phyloP scores from a whole-genome alignment of 2,888 invertebrate genomes.

The Drosophila kuntzei region DNA sequence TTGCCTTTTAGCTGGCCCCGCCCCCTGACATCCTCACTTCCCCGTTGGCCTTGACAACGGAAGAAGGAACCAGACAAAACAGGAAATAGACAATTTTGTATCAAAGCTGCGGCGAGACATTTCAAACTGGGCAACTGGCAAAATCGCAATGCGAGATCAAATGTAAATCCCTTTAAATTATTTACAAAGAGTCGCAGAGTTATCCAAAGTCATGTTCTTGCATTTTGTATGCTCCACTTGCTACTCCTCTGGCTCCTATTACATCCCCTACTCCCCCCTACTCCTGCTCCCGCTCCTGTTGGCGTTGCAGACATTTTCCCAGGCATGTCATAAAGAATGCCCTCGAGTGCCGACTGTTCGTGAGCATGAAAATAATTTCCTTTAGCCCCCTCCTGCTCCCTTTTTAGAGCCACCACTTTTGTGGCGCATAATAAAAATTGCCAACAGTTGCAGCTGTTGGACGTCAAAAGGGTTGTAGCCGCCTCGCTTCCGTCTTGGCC shows the following conservation, averaged over 20 bases:
- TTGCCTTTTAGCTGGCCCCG: constrained; percentile 30
- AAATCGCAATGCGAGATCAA: constrained; percentile 19
- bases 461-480: constrained; percentile 30
- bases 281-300: constrained; percentile 8
- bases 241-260: neutral
- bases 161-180: constrained; percentile 60
- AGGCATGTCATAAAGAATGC: constrained; percentile 76
- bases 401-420: neutral
- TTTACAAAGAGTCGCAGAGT: constrained; percentile 53
- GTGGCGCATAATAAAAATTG: constrained; percentile 55
- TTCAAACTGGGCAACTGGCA: constrained; percentile 17
- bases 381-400: neutral
- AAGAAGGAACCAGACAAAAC: constrained; percentile 56
- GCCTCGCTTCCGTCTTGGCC: constrained; percentile 57
- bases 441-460: constrained; percentile 70
- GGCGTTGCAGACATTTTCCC: constrained; percentile 57
- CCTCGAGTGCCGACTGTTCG: constrained; percentile 73
- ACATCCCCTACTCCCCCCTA: neutral
- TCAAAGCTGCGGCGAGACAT: constrained; percentile 52
- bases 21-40: constrained; percentile 7
- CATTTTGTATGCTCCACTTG: constrained; percentile 36
- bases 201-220: constrained; percentile 36
- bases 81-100: constrained; percentile 74
- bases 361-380: constrained; percentile 76
- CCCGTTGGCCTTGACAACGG: constrained; percentile 29